A percentile compares a stretch with the other conserved stretches of the same genome.
These are phyloP conservation scores for Triplophysa dalaica DNA, from an alignment of 2,113 vertebrate species.

Conservation along the genomic window DNA sequence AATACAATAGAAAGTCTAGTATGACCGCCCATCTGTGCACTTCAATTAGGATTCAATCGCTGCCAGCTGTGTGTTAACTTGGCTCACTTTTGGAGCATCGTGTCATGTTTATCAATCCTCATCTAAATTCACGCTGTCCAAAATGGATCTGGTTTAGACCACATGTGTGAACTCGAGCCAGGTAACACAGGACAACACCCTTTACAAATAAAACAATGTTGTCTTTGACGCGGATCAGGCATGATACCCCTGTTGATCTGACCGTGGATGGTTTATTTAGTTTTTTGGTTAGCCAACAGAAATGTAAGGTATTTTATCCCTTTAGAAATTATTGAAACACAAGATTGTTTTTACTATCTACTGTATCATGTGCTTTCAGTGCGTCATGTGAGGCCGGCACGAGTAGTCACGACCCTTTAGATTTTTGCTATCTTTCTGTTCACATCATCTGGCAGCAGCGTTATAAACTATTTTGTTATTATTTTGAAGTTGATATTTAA, in stretches of 20 bases:
- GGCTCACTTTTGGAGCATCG: not conserved
- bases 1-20: no score
- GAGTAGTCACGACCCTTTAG: not conserved
- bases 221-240: not conserved
- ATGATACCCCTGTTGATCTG: constrained; percentile 13
- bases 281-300: constrained; percentile 18
- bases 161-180: constrained; percentile 23
- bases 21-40: no score
- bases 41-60: not conserved
- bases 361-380: not conserved
- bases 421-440: not conserved
- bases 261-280: constrained; percentile 1
- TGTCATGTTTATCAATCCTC: constrained; percentile 2
- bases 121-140: constrained; percentile 12
- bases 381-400: not conserved
- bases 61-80: constrained; percentile 1
- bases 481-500: constrained; percentile 29
- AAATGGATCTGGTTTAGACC: constrained; percentile 14
- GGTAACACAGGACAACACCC: constrained; percentile 35
- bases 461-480: constrained; percentile 17
- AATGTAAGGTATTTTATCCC: constrained; percentile 5
- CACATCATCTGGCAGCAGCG: constrained; percentile 5
- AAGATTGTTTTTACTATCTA: not conserved
- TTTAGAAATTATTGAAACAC: not conserved
- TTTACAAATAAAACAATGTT: constrained; percentile 23